Conservation (phyloP, 2,113 vertebrate species). For the Penelope pileata region DNA sequence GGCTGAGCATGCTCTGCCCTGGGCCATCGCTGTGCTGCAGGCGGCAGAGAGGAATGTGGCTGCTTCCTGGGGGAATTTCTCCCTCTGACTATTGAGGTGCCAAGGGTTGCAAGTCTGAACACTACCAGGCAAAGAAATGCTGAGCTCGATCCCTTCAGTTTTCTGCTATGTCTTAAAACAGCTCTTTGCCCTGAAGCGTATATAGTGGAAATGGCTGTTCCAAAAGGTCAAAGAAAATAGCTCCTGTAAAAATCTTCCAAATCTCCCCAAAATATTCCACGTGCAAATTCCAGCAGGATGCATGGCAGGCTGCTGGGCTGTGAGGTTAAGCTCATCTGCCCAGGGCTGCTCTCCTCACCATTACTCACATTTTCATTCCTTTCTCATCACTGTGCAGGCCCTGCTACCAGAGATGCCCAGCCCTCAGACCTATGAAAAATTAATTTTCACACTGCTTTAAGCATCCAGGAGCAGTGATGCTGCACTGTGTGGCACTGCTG, state of each 20-base stretch:
- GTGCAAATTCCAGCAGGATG: not conserved
- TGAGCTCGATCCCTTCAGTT: not conserved
- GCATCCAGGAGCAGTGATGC: not conserved
- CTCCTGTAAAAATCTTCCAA: not conserved
- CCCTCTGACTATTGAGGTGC: not conserved
- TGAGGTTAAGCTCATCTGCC: not conserved
- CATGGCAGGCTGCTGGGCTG: no score
- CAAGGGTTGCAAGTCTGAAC: not conserved
- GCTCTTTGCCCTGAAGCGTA: not conserved
- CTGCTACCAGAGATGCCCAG: not conserved
- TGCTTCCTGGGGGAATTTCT: not conserved
- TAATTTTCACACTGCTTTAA: not conserved
- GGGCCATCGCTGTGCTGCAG: not conserved
- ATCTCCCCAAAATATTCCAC: not conserved
- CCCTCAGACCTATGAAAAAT: not conserved
- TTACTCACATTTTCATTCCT: rapidly evolving
- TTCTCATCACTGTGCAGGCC: not conserved
- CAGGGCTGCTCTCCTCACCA: not conserved
- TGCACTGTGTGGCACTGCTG: not conserved
- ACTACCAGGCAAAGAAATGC: not conserved
- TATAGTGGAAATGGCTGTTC: rapidly evolving
- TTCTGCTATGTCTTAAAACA: not conserved
- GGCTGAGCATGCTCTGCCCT: rapidly evolving
- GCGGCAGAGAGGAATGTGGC: not conserved
- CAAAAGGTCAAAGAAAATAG: rapidly evolving